Evolutionary conservation across 2,797 vertebrate genomes (phyloP), one percentile per base, ranked within the genome.

Genomic region (Acanthornis magna): DNA sequence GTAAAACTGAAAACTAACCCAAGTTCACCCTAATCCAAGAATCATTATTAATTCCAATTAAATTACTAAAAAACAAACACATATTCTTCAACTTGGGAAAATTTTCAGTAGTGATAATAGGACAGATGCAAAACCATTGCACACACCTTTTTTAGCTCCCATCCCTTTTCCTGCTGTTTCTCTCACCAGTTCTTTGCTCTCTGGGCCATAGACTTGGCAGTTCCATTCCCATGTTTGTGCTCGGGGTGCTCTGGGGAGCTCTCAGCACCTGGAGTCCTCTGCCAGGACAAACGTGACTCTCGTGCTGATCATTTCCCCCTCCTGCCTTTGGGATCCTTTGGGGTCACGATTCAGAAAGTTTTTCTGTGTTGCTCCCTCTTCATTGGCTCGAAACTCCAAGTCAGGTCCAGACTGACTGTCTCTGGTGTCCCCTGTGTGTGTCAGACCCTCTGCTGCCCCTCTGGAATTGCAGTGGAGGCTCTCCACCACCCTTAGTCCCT

Each of bases 291-390:
- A 32, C 0, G 0, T 25, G 45, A 19, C 60, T 18, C 27, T 29
- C 18, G 9, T 2, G 0, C 18, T 53, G 45, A n/a, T 10, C 29
- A 5, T 19, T 26, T 27, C 14, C 43, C 13, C 27, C 12, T 50
- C 36, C 77, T 42, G 36, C 54, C 45, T 36, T 19, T 19, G 38
- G 53, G 6, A 18, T 27, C 22, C 1, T 45, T 4, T 45, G 27
- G 26, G 38, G 13, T 11, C 27, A 3, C 1, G 1, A 23, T 21
- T 51, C 12, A 43, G 4, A 27, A 27, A 4, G 2, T 3, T n/a
- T 67, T 16, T 38, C 16, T 27, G 62, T 29, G 7, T 7, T 60
- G 10, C 3, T 45, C 32, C 38, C 55, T 36, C 38, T 30, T 61
- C 26, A 7, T 9, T 23, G n/a, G 12, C 62, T n/a, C 23, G 47